phyloP scores from a whole-genome alignment of 2,888 invertebrate species.

The Merodon equestris region DNA sequence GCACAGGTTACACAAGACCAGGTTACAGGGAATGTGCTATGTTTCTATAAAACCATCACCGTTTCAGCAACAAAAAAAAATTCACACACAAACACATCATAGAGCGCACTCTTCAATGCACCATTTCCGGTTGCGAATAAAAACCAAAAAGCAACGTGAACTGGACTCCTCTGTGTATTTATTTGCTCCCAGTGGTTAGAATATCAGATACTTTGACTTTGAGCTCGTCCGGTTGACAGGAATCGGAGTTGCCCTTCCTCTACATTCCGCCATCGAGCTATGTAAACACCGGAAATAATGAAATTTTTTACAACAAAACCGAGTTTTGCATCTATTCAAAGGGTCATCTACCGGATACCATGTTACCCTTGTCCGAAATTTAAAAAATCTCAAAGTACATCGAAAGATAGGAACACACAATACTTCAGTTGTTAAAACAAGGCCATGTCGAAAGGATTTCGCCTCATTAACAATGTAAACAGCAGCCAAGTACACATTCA shows the following conservation, averaged over 20 bases:
- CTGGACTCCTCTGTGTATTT: not conserved
- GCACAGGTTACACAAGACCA: constrained; percentile 2
- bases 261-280: too few relatives aligned
- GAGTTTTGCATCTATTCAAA: too few relatives aligned
- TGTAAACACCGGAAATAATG: too few relatives aligned
- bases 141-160: constrained; percentile 17
- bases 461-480: constrained; percentile 67
- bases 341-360: too few relatives aligned
- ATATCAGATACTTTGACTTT: constrained; percentile 4
- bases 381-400: too few relatives aligned
- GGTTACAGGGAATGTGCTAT: too few relatives aligned
- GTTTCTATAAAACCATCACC: constrained; percentile 12
- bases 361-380: too few relatives aligned
- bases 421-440: too few relatives aligned
- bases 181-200: constrained; percentile 27
- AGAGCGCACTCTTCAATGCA: constrained; percentile 43
- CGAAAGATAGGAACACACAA: not conserved
- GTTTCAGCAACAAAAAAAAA: not conserved
- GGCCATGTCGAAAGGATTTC: constrained; percentile 46
- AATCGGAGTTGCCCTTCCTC: constrained; percentile 13
- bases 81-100: constrained; percentile 8
- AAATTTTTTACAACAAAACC: too few relatives aligned
- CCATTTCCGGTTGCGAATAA: constrained; percentile 51
- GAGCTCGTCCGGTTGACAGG: constrained; percentile 9
- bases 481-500: constrained; percentile 3